phyloP scores from a whole-genome alignment of 2,113 vertebrate genomes.

The Notothenia coriiceps region DNA sequence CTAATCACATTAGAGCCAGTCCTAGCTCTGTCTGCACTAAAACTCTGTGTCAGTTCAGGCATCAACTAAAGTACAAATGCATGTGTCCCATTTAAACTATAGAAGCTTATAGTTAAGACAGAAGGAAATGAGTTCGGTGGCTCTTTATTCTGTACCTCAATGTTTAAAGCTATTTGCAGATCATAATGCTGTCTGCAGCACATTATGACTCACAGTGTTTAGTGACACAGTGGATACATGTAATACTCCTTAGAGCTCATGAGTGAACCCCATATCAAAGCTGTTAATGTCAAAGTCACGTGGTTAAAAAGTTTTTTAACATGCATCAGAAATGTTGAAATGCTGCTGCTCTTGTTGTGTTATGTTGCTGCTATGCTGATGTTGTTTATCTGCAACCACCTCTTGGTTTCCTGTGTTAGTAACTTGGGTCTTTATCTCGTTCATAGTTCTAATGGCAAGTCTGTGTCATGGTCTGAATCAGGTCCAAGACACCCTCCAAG shows the following conservation, averaged over 20 bases:
- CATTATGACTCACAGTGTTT: constrained; percentile 80
- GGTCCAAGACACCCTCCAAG: constrained; percentile 96
- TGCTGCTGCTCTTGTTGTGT: constrained; percentile 70
- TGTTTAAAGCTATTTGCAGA: constrained; percentile 49
- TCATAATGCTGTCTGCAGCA: constrained; percentile 79
- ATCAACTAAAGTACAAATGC: constrained; percentile 51
- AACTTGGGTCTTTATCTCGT: constrained; percentile 94
- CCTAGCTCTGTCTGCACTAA: constrained; percentile 56
- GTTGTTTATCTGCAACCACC: constrained; percentile 67
- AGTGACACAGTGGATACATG: constrained; percentile 41
- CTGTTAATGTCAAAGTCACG: constrained; percentile 52
- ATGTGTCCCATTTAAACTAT: constrained; percentile 60
- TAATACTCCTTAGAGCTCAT: constrained; percentile 34
- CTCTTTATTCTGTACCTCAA: constrained; percentile 43
- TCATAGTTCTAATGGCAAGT: constrained; percentile 99
- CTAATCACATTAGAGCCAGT: constrained; percentile 73
- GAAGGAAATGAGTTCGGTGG: constrained; percentile 37
- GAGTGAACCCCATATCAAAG: constrained; percentile 35
- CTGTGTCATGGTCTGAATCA: constrained; percentile 99
- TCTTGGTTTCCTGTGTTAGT: constrained; percentile 78
- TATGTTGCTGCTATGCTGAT: constrained; percentile 66
- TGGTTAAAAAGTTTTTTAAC: constrained; percentile 70
- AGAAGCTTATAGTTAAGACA: constrained; percentile 6
- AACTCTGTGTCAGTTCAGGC: constrained; percentile 57
- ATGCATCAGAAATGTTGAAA: constrained; percentile 75